Evolutionary conservation across 1,140 invertebrate species (phyloP), one percentile per base, ranked within the genome.

Genomic region (Fopius arisanus): DNA sequence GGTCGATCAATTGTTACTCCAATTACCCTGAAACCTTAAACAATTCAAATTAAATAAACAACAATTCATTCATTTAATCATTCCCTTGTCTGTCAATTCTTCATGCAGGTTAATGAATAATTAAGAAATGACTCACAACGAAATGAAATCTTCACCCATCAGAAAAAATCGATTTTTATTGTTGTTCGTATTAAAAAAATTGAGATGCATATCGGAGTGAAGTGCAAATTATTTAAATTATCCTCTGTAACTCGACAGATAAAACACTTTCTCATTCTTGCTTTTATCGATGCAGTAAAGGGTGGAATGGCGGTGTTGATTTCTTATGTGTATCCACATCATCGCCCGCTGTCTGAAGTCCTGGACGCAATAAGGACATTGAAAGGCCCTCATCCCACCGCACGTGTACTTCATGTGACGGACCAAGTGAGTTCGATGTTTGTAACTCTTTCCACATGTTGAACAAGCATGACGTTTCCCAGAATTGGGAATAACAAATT

Each of bases 361-460:
- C 33, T 81, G 81, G 19, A 74, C 31, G 74, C 86, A 88, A 72
- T 80, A 80, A 4, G 82, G 81, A 72, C 89, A 90, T 14, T 74
- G 72, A 76, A 86, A 87, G 29, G 79, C 73, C 21, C 81, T 82
- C 66, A 77, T 78, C 65, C 82, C 81, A 12, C 83, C 83, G 78
- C 84, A 86, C 63, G 83, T 81, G 54, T 81, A 84, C 68, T 78
- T 75, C 23, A 81, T 78, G 62, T 86, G 84, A 48, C 70, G 67
- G 16, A 70, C 80, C 6, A 86, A 79, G 0, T 84, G 86, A 0
- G 82, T 84, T 76, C 83, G 85, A 67, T 84, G 84, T 14, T 82
- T 81, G 68, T 84, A 86, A 40, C 82, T 78, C 31, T 88, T 83
- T 6, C 82, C 83, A 67, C 90, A 90, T 14, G 79, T 83, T 4